Conservation (phyloP, 2,113 vertebrate species). For the Asarcornis scutulata region DNA sequence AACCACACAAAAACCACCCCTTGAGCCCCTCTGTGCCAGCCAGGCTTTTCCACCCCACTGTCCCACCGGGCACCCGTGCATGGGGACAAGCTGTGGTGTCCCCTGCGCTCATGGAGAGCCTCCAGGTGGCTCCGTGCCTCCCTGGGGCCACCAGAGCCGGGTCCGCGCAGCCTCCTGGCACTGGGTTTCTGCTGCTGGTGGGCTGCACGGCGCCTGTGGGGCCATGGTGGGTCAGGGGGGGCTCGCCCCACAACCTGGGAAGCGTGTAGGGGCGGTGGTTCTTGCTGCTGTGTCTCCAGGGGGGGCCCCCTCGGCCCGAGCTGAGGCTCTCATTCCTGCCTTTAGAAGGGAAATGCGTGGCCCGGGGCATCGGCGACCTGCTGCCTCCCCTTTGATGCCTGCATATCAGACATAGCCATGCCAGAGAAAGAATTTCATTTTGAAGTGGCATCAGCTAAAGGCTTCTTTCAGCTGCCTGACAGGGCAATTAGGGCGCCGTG, state of each 20-base stretch:
- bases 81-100: rapidly evolving
- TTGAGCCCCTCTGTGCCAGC: background rate
- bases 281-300: background rate
- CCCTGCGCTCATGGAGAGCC: rapidly evolving
- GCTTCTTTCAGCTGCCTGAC: conserved; percentile 81
- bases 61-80: background rate
- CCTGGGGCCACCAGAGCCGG: rapidly evolving
- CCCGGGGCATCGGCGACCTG: conserved; percentile 72
- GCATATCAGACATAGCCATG: conserved; percentile 81
- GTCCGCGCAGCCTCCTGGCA: background rate
- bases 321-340: conserved; percentile 63
- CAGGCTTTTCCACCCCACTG: background rate
- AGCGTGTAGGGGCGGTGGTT: background rate
- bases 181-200: background rate
- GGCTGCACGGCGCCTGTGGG: background rate
- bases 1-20: background rate
- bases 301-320: background rate
- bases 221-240: rapidly evolving
- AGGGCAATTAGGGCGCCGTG: conserved; percentile 82
- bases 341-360: conserved; percentile 73
- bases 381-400: conserved; percentile 85
- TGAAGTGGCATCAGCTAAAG: conserved; percentile 85
- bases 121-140: background rate
- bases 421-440: conserved; percentile 89
- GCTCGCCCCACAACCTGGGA: background rate